Base-by-base conservation (phyloP, 2,888 invertebrate species). In the Neocrepidodera transversa region DNA sequence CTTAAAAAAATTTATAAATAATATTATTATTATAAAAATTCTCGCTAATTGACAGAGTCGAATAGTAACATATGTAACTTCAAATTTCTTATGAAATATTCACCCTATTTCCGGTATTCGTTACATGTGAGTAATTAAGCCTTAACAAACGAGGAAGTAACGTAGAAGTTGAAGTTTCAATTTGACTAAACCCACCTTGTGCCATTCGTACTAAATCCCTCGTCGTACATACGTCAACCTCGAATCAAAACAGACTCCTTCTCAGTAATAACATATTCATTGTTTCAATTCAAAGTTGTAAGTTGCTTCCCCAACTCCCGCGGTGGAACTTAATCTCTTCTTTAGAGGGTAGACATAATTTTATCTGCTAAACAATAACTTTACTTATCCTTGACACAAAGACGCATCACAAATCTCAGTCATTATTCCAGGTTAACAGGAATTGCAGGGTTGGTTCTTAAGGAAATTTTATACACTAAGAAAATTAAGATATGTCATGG, bases 381-480 rank as follows among this genome's bases (percentile, higher is more conserved):
- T 51, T 69, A 67, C 65, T 68, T 72, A 74, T 77, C 72, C 74
- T 54, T 58, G 69, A 63, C 72, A 72, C 74, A 74, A 74, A 74
- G 74, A 74, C 73, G 68, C 70, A 65, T 69, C 74, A 73, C 76
- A 78, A 78, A 78, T 78, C 78, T 76, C 67, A 63, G 69, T 74
- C 75, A 76, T 76, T 77, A 77, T 76, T 75, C 68, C 77, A 77
- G 77, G 78, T 78, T 77, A 74, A 74, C 74, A 70, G 71, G 69
- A 71, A 51, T 51, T 11, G 43, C 32, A 32, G 32, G 13, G 10
- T 13, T 13, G 32, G 11, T 30, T 16, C 16, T 10, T 17, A 17
- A 17, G n/a, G n/a, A n/a, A n/a, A n/a, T n/a, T n/a, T n/a, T n/a
- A n/a, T n/a, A n/a, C n/a, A n/a, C n/a, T n/a, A n/a, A n/a, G n/a